Evolutionary conservation across 2,888 invertebrate genomes (phyloP), one percentile per base, ranked within the genome.

Genomic region (Epirrhoe tristata): DNA sequence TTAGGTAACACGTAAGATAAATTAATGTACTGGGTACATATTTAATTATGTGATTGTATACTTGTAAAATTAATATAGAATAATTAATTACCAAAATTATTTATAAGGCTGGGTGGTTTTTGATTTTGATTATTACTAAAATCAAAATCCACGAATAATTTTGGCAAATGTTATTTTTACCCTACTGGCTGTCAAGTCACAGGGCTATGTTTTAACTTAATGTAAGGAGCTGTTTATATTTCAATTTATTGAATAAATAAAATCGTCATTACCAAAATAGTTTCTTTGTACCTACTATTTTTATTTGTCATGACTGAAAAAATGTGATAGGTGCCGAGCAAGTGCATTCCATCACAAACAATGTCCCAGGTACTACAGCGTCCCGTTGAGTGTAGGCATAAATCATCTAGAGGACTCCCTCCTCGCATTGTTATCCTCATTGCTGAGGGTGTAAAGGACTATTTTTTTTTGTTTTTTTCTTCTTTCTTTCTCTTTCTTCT

Each of bases 61-160:
- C 14, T 55, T 55, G 16, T 58, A 54, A 55, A 58, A 58, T 36
- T 50, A 53, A 36, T 74, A 74, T 78, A 72, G 73, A 69, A 59
- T 46, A 59, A 76, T 61, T 46, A 59, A 76, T 81, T 83, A 86
- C 83, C 82, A 81, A 82, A 79, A 66, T 83, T 80, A 84, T 87
- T 88, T 86, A 83, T 61, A 75, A 80, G 91, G 91, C 92, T 92
- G 93, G 89, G 87, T 86, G 89, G 88, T 78, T 88, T 78, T 64
- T 66, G 65, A 81, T 5, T 56, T 31, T 31, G 50, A 0, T 17
- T 0, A 4, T 5, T 24, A 24, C 43, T 34, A 24, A 46, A 58
- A 3, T 52, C 14, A 57, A 68, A 65, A 86, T 87, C 85, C 85
- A 85, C 76, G 82, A 85, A 85, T 87, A 78, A 74, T 79, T 83